These are phyloP conservation scores for Euura lappo DNA, from an alignment of 1,140 invertebrate genomes.

Conservation along the genomic window DNA sequence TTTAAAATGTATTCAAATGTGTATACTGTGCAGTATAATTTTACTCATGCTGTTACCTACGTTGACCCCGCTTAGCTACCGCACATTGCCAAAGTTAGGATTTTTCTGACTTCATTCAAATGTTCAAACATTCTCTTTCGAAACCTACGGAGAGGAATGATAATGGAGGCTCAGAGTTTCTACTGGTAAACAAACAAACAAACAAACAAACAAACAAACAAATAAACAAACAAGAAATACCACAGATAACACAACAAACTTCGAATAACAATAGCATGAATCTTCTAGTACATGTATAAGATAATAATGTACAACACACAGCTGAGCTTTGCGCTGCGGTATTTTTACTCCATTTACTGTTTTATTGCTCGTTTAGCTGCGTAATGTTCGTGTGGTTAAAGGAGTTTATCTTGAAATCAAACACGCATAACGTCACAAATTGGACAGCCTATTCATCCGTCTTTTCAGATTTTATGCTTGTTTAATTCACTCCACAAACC, in stretches of 20 bases:
- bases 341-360: too few relatives aligned
- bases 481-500: too few relatives aligned
- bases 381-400: too few relatives aligned
- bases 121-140: neutral
- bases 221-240: neutral
- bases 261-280: neutral
- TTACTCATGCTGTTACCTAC: too few relatives aligned
- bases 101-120: neutral
- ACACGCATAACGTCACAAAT: too few relatives aligned
- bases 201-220: neutral
- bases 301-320: neutral
- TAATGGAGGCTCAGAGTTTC: slow-evolving; percentile 2
- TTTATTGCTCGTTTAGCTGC: too few relatives aligned
- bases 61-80: too few relatives aligned
- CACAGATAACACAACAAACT: neutral
- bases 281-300: neutral
- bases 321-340: too few relatives aligned
- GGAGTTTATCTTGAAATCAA: too few relatives aligned
- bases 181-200: neutral
- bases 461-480: too few relatives aligned
- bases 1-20: neutral
- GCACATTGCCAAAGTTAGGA: neutral
- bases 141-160: neutral
- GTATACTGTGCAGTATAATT: neutral
- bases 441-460: too few relatives aligned